phyloP scores from a whole-genome alignment of 2,113 vertebrate species.

The Gnathonemus echidnorhynchus region DNA sequence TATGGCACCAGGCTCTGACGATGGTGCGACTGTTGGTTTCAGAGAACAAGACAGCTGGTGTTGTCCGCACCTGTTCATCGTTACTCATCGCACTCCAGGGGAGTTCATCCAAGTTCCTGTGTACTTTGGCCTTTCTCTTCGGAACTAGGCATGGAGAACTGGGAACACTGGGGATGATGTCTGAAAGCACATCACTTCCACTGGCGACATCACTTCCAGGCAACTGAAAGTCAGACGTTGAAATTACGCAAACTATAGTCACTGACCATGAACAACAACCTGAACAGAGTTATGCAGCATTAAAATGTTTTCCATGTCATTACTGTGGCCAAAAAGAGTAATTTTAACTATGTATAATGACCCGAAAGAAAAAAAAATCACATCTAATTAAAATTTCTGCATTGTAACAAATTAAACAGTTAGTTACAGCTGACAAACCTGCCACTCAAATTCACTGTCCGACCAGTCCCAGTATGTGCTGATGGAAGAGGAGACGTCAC shows the following conservation, averaged over 20 bases:
- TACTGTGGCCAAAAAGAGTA: not conserved
- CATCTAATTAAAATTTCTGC: not conserved
- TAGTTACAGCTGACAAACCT: slow-evolving; percentile 59
- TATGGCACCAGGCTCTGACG: not conserved
- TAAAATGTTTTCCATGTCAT: not conserved
- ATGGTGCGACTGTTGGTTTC: not conserved
- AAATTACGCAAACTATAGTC: not conserved
- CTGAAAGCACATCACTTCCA: slow-evolving; percentile 92
- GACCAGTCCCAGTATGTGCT: slow-evolving; percentile 99
- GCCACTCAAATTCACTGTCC: slow-evolving; percentile 98
- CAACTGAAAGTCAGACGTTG: slow-evolving; percentile 58
- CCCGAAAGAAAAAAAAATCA: not conserved
- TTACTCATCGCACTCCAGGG: slow-evolving; percentile 98
- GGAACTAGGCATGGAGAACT: slow-evolving; percentile 88
- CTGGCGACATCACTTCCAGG: slow-evolving; percentile 95
- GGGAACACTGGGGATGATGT: slow-evolving; percentile 93
- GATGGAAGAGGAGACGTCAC: slow-evolving; percentile 97
- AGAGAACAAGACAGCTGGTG: not conserved
- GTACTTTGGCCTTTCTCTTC: slow-evolving; percentile 83
- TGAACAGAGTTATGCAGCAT: not conserved
- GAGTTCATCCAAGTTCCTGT: slow-evolving; percentile 90
- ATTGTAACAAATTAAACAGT: not conserved
- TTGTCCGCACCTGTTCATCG: slow-evolving; percentile 77
- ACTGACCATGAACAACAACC: not conserved
- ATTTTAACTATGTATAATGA: not conserved